phyloP scores from a whole-genome alignment of 2,888 invertebrate species.

The Allacma fusca region DNA sequence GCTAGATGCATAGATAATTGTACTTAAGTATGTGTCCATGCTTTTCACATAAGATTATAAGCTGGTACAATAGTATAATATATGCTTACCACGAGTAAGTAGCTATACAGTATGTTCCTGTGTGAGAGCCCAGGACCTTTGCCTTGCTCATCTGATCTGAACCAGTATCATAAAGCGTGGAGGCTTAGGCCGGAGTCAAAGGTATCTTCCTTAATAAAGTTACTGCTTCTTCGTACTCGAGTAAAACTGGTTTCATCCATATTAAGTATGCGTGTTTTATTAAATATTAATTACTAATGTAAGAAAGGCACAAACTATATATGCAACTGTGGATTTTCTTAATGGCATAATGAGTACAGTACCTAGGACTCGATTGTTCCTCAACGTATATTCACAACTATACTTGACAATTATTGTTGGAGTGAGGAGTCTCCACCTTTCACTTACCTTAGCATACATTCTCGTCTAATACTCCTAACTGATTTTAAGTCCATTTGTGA shows the following conservation, averaged over 20 bases:
- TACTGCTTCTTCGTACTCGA: not conserved
- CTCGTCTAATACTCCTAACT: not conserved
- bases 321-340: too few species aligned
- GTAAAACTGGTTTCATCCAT: conserved; percentile 3
- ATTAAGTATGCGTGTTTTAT: conserved; percentile 3
- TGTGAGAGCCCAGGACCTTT: too few species aligned
- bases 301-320: not conserved
- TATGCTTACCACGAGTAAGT: too few species aligned
- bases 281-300: conserved; percentile 25
- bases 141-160: not conserved
- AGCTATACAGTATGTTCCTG: too few species aligned
- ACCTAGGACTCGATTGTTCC: not conserved
- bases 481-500: not conserved
- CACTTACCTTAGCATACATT: not conserved
- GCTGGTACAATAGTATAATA: too few species aligned
- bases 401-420: too few species aligned
- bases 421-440: too few species aligned
- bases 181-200: not conserved
- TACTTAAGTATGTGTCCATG: too few species aligned
- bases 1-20: too few species aligned
- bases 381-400: too few species aligned
- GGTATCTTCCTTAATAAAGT: not conserved
- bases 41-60: too few species aligned
- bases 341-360: not conserved
- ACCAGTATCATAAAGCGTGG: conserved; percentile 10